These are phyloP conservation scores for Poicephalus meyeri DNA, from an alignment of 2,113 vertebrate species.

Conservation along the genomic window DNA sequence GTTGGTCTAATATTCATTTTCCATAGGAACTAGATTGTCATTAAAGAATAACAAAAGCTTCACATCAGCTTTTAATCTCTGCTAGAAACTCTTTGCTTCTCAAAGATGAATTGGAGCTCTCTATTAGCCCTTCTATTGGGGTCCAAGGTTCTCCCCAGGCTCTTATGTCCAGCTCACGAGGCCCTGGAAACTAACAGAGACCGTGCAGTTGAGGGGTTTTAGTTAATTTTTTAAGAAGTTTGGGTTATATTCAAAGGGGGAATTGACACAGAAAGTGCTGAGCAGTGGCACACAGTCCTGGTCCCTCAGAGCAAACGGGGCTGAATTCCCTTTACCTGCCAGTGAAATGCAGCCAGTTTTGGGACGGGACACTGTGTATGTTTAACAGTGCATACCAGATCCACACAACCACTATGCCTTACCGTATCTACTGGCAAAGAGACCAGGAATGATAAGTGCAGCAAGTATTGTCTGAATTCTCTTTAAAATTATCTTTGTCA, in stretches of 20 bases:
- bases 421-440: neutral
- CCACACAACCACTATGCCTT: neutral
- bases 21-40: neutral
- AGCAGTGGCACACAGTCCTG: fast-evolving
- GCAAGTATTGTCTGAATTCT: neutral
- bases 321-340: neutral
- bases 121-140: neutral
- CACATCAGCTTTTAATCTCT: neutral
- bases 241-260: neutral
- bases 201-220: neutral
- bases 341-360: neutral
- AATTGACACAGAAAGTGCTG: neutral
- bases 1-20: conserved; percentile 1
- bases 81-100: neutral
- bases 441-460: neutral
- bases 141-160: fast-evolving
- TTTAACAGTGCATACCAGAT: neutral
- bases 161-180: fast-evolving
- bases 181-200: neutral
- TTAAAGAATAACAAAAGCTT: neutral
- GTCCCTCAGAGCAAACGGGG: neutral
- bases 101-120: neutral
- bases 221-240: neutral
- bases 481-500: neutral
- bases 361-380: fast-evolving